A percentile compares a stretch with the other conserved stretches of the same genome.
Conservation (phyloP, 2,888 invertebrate genomes). For the Panopea generosa region DNA sequence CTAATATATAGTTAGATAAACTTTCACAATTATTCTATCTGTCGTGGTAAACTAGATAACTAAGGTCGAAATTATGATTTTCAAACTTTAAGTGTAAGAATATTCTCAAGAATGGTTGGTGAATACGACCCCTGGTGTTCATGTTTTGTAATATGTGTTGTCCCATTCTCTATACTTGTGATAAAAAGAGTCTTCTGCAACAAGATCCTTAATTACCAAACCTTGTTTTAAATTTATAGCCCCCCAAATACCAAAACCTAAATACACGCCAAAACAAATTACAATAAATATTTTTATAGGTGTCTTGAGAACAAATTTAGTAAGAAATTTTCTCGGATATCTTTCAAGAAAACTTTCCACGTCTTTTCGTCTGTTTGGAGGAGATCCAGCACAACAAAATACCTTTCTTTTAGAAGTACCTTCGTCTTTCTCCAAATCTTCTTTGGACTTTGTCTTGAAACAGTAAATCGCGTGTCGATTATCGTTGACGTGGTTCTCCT, state of each 20-base stretch:
- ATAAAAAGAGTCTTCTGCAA: slow-evolving; percentile 72
- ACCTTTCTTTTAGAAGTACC: slow-evolving; percentile 3
- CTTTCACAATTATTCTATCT: no score
- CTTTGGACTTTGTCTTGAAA: background rate
- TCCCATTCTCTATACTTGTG: slow-evolving; percentile 50
- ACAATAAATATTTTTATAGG: slow-evolving; percentile 62
- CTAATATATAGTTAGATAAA: no score
- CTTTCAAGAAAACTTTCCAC: slow-evolving; percentile 72
- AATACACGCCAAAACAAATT: slow-evolving; percentile 66
- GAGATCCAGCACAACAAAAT: slow-evolving; percentile 82
- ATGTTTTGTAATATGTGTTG: no score
- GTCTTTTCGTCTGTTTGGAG: slow-evolving; percentile 53
- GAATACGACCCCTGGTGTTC: no score
- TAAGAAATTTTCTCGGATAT: slow-evolving; percentile 64
- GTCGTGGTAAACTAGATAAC: no score
- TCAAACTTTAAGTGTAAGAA: no score
- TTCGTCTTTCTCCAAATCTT: background rate
- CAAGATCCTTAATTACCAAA: slow-evolving; percentile 70
- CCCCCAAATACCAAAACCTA: slow-evolving; percentile 67
- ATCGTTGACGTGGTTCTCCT: slow-evolving; percentile 70
- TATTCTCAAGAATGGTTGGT: no score
- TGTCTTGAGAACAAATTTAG: slow-evolving; percentile 56
- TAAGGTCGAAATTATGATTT: no score
- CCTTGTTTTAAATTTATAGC: slow-evolving; percentile 60
- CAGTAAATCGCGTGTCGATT: slow-evolving; percentile 54